Evolutionary conservation across 1,140 invertebrate species (phyloP).

Genomic region (Atta cephalotes): DNA sequence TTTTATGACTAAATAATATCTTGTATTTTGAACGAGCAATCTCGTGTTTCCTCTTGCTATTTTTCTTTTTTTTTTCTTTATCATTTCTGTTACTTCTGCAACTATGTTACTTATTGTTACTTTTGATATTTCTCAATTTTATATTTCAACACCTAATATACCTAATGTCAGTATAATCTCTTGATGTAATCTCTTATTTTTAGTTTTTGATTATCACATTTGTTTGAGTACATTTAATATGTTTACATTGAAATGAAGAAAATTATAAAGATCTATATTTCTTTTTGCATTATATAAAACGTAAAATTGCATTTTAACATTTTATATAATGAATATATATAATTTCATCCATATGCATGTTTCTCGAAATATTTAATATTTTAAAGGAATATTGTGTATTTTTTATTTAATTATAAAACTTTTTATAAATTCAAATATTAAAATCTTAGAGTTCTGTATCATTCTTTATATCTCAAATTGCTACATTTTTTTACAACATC

Average conservation of each 20-base stretch:
- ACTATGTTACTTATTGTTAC: background rate
- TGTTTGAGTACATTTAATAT: slow-evolving; percentile 20
- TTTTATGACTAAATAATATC: background rate
- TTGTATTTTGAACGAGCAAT: background rate
- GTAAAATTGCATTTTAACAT: slow-evolving; percentile 9
- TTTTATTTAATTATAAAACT: background rate
- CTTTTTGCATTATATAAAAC: background rate
- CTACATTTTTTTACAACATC: background rate
- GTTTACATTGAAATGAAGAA: slow-evolving; percentile 5
- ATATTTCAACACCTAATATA: background rate
- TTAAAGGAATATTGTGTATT: background rate
- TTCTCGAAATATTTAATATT: slow-evolving; percentile 12
- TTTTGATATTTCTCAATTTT: slow-evolving; percentile 16
- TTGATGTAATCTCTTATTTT: background rate
- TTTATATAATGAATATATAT: background rate
- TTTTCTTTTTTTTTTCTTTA: background rate
- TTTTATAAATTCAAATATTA: background rate
- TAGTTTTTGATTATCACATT: background rate
- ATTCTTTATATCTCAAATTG: background rate
- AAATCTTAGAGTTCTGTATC: background rate
- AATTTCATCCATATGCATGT: background rate
- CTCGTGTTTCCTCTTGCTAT: too few species aligned
- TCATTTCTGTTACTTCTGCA: background rate
- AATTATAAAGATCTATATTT: background rate
- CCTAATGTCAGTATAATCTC: background rate